Percentiles rank a stretch among this genome's conserved stretches.
Conservation (phyloP, 2,888 invertebrate genomes). For the Mythimna albipuncta region DNA sequence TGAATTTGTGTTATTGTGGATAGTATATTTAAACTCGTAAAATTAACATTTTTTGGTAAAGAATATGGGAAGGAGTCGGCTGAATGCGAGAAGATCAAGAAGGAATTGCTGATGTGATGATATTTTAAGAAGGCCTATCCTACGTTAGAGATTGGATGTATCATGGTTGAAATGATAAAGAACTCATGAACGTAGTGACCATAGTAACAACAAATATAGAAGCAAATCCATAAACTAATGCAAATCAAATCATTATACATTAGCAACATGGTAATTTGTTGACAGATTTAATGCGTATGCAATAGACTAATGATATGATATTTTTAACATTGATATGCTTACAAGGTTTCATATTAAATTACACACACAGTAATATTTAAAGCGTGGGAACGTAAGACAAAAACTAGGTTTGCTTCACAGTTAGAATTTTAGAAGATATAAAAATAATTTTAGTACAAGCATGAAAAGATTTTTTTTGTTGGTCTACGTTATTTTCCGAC, state of each 20-base stretch:
- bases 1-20: constrained; percentile 19
- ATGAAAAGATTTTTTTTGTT: constrained; percentile 12
- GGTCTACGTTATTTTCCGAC: not conserved
- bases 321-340: constrained; percentile 58
- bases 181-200: not conserved
- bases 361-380: constrained; percentile 47
- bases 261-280: constrained; percentile 35
- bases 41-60: not conserved
- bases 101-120: not conserved
- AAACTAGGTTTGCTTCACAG: constrained; percentile 35
- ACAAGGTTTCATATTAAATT: constrained; percentile 64
- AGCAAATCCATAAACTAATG: constrained; percentile 11
- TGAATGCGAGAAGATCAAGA: not conserved
- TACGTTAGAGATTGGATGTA: not conserved
- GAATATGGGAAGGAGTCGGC: not conserved
- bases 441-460: constrained; percentile 26
- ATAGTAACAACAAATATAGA: not conserved
- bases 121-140: not conserved
- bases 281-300: constrained; percentile 45
- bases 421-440: constrained; percentile 10
- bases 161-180: not conserved
- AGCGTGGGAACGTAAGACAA: constrained; percentile 59
- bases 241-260: constrained; percentile 9
- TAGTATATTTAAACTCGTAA: too few relatives aligned
- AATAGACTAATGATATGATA: constrained; percentile 52